Percentiles rank a stretch among this genome's conserved stretches.
These are phyloP conservation scores for Pachypanchax playfairii DNA, from an alignment of 2,113 vertebrate genomes.

Conservation along the genomic window DNA sequence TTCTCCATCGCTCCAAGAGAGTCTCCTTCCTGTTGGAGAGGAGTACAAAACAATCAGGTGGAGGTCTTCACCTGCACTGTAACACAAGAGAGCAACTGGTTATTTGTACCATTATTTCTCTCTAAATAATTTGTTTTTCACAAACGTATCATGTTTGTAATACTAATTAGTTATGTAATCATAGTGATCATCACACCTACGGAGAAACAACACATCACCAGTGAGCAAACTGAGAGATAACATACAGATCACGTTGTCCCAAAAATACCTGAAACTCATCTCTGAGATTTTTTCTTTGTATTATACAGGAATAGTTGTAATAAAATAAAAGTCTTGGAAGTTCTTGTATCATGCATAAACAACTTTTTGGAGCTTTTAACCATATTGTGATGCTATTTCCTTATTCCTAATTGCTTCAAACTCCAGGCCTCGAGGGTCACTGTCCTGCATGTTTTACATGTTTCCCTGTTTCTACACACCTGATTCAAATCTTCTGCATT, in stretches of 20 bases:
- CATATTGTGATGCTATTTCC: no score
- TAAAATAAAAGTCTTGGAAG: no score
- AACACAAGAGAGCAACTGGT: neutral
- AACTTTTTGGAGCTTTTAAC: no score
- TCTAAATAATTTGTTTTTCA: neutral
- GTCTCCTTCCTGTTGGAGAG: constrained; percentile 86
- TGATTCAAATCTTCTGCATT: no score
- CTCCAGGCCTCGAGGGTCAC: no score
- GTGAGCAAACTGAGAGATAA: neutral
- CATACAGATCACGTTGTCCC: neutral
- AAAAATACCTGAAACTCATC: no score
- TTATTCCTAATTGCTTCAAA: no score
- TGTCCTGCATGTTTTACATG: no score
- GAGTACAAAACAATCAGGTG: neutral
- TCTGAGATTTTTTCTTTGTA: no score
- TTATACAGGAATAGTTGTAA: no score
- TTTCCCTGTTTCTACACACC: no score
- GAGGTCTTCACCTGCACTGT: neutral
- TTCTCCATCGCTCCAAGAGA: constrained; percentile 94
- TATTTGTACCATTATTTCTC: neutral
- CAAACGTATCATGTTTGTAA: neutral
- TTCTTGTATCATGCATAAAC: no score
- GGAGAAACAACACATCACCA: neutral
- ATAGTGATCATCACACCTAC: neutral
- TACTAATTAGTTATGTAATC: neutral